A percentile compares a stretch with the other conserved stretches of the same genome.
These are phyloP conservation scores for Drosophila tropicalis DNA, from an alignment of 1,140 invertebrate species.

Conservation along the genomic window DNA sequence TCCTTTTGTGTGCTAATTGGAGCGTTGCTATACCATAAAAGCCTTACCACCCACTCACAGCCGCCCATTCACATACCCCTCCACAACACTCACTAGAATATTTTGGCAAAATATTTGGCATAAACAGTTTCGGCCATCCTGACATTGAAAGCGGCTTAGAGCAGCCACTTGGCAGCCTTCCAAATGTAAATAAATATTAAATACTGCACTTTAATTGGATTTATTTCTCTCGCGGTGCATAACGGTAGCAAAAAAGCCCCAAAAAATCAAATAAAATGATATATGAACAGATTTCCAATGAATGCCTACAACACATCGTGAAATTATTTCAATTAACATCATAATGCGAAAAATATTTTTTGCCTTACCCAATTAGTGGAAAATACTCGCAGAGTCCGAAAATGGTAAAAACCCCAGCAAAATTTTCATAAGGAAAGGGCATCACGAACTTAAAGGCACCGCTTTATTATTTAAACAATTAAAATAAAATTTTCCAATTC, in stretches of 20 bases:
- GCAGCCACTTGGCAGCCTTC: conserved; percentile 47
- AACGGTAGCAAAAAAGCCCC: not conserved
- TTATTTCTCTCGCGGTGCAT: conserved; percentile 37
- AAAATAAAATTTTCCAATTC: too few species aligned
- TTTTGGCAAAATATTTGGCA: conserved; percentile 62
- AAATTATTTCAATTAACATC: conserved; percentile 4
- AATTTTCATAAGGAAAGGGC: not conserved
- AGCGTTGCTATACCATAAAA: conserved; percentile 69
- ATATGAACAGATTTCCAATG: conserved; percentile 7
- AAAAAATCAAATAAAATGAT: conserved; percentile 2
- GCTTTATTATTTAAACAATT: too few species aligned
- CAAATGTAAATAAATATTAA: conserved; percentile 69
- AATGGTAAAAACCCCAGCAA: not conserved
- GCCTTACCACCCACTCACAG: conserved; percentile 11
- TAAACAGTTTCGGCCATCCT: conserved; percentile 36
- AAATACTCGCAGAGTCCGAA: not conserved
- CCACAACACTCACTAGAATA: conserved; percentile 26
- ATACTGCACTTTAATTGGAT: conserved; percentile 63
- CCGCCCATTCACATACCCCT: not conserved
- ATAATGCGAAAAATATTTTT: not conserved
- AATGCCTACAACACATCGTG: not conserved
- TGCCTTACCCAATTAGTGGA: not conserved
- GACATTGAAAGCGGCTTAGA: conserved; percentile 65
- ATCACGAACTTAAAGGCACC: too few species aligned
- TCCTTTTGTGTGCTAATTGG: conserved; percentile 79